Base-by-base conservation (phyloP, 2,113 vertebrate genomes). In the Falcunculus frontatus region DNA sequence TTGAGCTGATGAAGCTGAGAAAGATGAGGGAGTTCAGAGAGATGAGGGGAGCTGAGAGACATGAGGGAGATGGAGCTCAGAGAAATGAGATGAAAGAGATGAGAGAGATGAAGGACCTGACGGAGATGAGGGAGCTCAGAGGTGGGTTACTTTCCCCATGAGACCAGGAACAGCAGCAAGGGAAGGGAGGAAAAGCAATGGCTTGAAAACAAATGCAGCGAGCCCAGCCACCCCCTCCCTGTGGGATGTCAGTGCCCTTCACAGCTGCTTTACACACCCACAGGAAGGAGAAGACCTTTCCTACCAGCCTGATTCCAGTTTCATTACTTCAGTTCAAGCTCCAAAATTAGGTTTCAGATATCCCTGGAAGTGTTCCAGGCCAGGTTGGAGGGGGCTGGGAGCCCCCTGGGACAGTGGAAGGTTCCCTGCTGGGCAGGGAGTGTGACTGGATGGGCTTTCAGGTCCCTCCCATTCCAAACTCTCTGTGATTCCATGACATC, bases 121-220 rank as follows among this genome's bases (percentile, higher is more conserved):
- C 2, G 13, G 19, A 42, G 65, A 12, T 10, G 7, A 35, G 67
- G n/a, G 26, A 65, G 41, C 41, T 32, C 53, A 29, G 44, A 26
- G 57, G 25, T 6, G 57, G 57, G 57, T 12, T 5, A 3, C 20
- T 15, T 30, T 7, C 22, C 11, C 8, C 2, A 0, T 0, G 3
- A 23, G 57, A 16, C 44, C 33, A 39, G 73, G 57, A 53, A 55
- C 16, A 60, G 15, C 35, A 72, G 42, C n/a, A 42, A 4, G 4
- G 7, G 53, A n/a, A 29, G 21, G 53, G 0, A 53, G 53, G 32
- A 37, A 26, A 47, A 70, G 47, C 65, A 15, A 8, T 1, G 16
- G n/a, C 35, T 35, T 46, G 59, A 10, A 10, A 64, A 18, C 2
- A 33, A 25, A 44, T 7, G 47, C 5, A n/a, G 9, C 0, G 4